Base-by-base conservation (phyloP, 2,113 vertebrate genomes). In the Labeo catla region DNA sequence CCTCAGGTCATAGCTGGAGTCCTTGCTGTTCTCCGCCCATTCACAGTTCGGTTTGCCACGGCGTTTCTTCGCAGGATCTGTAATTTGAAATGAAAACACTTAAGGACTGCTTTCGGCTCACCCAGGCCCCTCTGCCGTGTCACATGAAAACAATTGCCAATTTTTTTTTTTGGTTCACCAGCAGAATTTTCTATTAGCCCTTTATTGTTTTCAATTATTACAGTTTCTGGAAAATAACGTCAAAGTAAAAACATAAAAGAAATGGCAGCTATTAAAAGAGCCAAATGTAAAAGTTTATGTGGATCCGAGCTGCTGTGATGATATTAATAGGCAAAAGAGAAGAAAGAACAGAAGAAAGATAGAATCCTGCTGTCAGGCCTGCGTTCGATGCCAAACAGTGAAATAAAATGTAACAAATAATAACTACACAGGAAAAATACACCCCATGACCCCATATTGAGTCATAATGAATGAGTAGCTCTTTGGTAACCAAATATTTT, bases 161-260 rank as follows among this genome's bases (percentile, higher is more conserved):
- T 59, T 8, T 21, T 47, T 73, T 82, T 84, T 66, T 65, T 43
- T 13, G 63, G 79, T 80, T 86, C 76, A 80, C 83, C 28, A 19
- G 50, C 39, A 79, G 59, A 45, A 81, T 87, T 87, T 85, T 90
- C 11, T n/a, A 65, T 66, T 81, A 45, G 4, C 2, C 34, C 6
- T 50, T 86, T 74, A 47, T 74, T 36, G 4, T 50, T 16, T 61
- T 23, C 12, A 65, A 11, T 52, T 77, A 61, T 63, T 89, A 85
- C 47, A 82, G 82, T 76, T 91, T 90, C 84, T 85, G 87, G 79
- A 88, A 89, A 88, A 86, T 77, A 89, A 86, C 82, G 73, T 89
- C 82, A 89, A 90, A 90, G 89, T 88, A 90, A 91, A 88, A 70
- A 73, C 87, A 91, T 92, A 81, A 90, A 92, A 89, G 19, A 47